Evolutionary conservation across 2,113 vertebrate genomes (phyloP).

Genomic region (Gorilla gorilla): DNA sequence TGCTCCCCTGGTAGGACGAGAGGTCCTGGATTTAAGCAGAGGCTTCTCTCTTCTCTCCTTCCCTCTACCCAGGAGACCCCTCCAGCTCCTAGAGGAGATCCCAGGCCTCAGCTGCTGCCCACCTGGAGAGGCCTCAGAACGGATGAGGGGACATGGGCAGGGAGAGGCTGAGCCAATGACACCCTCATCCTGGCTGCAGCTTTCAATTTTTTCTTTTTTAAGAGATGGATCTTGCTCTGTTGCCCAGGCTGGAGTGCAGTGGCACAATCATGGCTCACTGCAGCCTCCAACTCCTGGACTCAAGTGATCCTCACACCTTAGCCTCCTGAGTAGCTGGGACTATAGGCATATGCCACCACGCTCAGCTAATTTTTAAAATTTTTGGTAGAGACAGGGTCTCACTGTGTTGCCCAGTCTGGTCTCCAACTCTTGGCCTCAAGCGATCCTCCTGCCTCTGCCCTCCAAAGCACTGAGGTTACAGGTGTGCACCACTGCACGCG

Average conservation of each 20-base stretch:
- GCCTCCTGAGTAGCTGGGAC: too few species aligned
- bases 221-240: not conserved
- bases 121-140: not conserved
- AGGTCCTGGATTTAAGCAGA: not conserved
- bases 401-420: not conserved
- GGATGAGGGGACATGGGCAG: too few species aligned
- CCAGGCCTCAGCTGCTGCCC: not conserved
- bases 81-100: accelerated
- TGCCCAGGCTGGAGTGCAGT: not conserved
- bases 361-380: too few species aligned
- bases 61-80: not conserved
- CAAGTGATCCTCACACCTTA: too few species aligned
- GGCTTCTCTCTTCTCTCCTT: not conserved
- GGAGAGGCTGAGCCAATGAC: not conserved
- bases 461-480: not conserved
- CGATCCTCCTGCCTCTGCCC: not conserved
- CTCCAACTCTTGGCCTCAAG: not conserved
- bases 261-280: too few species aligned
- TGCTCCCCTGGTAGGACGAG: accelerated
- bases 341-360: too few species aligned
- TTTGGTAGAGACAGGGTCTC: not conserved
- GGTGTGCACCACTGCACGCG: not conserved
- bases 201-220: not conserved
- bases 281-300: too few species aligned
- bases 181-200: not conserved